Conservation (phyloP, 2,113 vertebrate species). For the Toxotes jaculatrix region DNA sequence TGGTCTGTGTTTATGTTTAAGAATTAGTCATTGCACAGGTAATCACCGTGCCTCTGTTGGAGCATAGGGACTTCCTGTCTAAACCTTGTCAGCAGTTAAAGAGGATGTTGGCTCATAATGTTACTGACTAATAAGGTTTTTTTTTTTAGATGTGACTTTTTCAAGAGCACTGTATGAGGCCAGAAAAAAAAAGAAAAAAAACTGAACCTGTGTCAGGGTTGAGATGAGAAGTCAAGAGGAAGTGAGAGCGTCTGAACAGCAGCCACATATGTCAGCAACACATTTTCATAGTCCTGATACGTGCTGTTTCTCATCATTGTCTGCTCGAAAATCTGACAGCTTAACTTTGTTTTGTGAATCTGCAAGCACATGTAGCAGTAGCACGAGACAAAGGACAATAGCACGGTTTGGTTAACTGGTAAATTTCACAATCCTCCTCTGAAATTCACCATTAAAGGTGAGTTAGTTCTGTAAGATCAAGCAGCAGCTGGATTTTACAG, state of each 20-base stretch:
- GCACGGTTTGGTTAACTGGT: background rate
- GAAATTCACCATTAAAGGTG: background rate
- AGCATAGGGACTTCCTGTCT: slow-evolving; percentile 37
- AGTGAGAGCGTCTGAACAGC: slow-evolving; percentile 86
- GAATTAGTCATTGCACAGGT: slow-evolving; percentile 5
- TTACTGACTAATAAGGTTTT: slow-evolving; percentile 59
- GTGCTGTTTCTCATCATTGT: background rate
- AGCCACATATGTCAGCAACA: slow-evolving; percentile 44
- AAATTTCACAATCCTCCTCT: background rate
- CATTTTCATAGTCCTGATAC: background rate
- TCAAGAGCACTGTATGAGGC: slow-evolving; percentile 8
- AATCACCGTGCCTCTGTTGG: background rate
- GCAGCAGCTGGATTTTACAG: background rate
- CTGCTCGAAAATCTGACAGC: background rate
- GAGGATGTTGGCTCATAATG: slow-evolving; percentile 70
- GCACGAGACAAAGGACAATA: background rate
- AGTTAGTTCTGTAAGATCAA: background rate
- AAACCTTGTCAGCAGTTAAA: slow-evolving; percentile 41
- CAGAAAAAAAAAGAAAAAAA: slow-evolving; percentile 30
- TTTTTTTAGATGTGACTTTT: slow-evolving; percentile 34
- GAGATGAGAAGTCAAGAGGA: slow-evolving; percentile 85
- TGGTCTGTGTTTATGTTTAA: background rate
- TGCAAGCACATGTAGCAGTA: background rate
- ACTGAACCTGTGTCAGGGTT: slow-evolving; percentile 27
- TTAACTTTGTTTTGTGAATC: background rate